Percentiles rank a stretch among this genome's conserved stretches.
phyloP scores from a whole-genome alignment of 2,113 vertebrate genomes.

The Hypomesus transpacificus region DNA sequence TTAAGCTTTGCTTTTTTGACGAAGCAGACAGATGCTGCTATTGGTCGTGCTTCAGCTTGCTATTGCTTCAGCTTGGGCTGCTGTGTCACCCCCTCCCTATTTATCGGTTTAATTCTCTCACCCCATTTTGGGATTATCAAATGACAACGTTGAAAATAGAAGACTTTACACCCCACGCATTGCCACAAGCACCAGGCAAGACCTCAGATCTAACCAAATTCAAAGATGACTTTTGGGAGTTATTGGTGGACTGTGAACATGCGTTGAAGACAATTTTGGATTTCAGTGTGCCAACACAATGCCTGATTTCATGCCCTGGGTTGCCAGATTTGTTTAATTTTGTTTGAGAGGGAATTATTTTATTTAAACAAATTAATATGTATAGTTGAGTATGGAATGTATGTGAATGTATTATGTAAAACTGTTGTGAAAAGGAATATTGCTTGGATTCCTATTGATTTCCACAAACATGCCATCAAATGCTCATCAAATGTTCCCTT shows the following conservation, averaged over 20 bases:
- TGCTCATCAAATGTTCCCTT: constrained; percentile 31
- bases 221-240: constrained; percentile 70
- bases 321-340: constrained; percentile 27
- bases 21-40: constrained; percentile 82
- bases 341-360: constrained; percentile 17
- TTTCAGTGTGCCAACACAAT: constrained; percentile 55
- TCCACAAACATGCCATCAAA: constrained; percentile 26
- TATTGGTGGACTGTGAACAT: constrained; percentile 62
- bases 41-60: constrained; percentile 62
- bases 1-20: constrained; percentile 72
- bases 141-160: constrained; percentile 40
- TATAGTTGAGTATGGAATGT: not conserved
- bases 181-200: constrained; percentile 56
- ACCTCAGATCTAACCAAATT: constrained; percentile 56
- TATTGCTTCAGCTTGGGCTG: constrained; percentile 42
- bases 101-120: constrained; percentile 37
- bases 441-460: not conserved
- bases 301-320: constrained; percentile 58
- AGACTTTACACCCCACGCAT: constrained; percentile 51
- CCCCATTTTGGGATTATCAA: constrained; percentile 31
- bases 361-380: not conserved
- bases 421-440: not conserved
- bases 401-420: not conserved
- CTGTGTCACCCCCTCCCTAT: constrained; percentile 55
- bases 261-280: constrained; percentile 48